These are phyloP conservation scores for Drosophila rhopaloa DNA, from an alignment of 1,140 invertebrate genomes.

Conservation along the genomic window DNA sequence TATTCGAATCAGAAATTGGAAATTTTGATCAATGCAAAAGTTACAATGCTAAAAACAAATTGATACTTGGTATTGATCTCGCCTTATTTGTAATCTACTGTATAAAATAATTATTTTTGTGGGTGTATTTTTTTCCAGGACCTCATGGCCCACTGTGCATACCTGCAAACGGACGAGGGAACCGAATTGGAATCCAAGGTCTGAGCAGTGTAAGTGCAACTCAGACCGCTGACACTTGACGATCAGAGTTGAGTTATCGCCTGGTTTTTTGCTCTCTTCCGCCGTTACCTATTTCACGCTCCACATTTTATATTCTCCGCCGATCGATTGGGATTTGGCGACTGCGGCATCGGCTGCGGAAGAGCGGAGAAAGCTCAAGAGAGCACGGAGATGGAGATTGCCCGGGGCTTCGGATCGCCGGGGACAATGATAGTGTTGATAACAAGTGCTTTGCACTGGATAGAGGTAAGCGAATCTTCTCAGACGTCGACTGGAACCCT, in stretches of 20 bases:
- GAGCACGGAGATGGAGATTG: conserved; percentile 10
- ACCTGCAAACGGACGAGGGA: conserved; percentile 7
- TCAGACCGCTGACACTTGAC: conserved; percentile 51
- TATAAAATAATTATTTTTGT: not conserved
- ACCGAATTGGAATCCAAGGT: not conserved
- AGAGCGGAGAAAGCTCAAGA: conserved; percentile 33
- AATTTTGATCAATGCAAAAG: too few species aligned
- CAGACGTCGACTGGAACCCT: not conserved
- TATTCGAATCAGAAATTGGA: too few species aligned
- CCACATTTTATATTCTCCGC: conserved; percentile 6
- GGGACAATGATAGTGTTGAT: conserved; percentile 65
- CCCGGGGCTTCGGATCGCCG: conserved; percentile 14
- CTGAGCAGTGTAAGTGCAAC: conserved; percentile 35
- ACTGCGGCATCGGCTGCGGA: not conserved
- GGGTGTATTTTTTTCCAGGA: not conserved
- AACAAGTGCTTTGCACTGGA: conserved; percentile 55
- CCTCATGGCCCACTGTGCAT: conserved; percentile 12
- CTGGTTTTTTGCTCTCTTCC: conserved; percentile 20
- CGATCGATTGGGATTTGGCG: conserved; percentile 30
- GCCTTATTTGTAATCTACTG: too few species aligned
- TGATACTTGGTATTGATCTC: too few species aligned
- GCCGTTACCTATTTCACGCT: conserved; percentile 13
- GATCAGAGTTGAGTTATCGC: conserved; percentile 67
- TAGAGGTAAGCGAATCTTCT: conserved; percentile 43
- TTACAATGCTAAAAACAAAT: too few species aligned